These are phyloP conservation scores for Macquaria australasica DNA, from an alignment of 2,113 vertebrate genomes.

Conservation along the genomic window DNA sequence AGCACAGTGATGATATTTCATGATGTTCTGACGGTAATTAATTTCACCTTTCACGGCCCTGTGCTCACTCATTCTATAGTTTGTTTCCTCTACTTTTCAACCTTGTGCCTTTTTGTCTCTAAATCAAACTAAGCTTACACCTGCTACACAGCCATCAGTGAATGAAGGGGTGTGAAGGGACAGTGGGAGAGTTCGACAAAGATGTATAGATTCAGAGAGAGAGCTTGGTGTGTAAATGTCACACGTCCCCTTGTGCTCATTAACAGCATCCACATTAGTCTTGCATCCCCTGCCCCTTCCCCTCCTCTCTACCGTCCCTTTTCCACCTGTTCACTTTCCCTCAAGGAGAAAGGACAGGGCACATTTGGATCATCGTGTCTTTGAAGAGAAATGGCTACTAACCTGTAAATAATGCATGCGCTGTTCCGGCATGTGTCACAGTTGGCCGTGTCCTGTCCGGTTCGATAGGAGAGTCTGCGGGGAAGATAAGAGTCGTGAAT, in stretches of 20 bases:
- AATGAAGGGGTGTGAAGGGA: not conserved
- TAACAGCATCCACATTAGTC: conserved; percentile 53
- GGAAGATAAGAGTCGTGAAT: conserved; percentile 81
- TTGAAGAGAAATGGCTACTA: conserved; percentile 70
- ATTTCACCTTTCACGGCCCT: conserved; percentile 51
- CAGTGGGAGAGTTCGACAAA: conserved; percentile 7
- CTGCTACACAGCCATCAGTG: conserved; percentile 7
- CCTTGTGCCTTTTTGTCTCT: conserved; percentile 7
- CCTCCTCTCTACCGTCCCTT: not conserved
- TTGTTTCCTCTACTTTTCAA: conserved; percentile 27
- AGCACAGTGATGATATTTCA: conserved; percentile 34
- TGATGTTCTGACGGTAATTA: conserved; percentile 51
- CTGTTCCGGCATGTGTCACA: conserved; percentile 99
- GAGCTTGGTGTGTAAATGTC: conserved; percentile 48
- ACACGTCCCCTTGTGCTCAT: conserved; percentile 50
- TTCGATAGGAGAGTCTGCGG: conserved; percentile 97
- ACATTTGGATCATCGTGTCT: conserved; percentile 59
- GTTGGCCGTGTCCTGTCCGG: conserved; percentile 98
- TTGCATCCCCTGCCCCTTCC: not conserved
- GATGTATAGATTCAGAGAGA: conserved; percentile 26
- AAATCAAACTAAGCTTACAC: not conserved
- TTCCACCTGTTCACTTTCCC: conserved; percentile 28
- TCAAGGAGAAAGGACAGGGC: conserved; percentile 51
- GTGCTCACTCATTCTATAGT: conserved; percentile 1
- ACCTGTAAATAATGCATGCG: conserved; percentile 99